Evolutionary conservation across 2,113 vertebrate genomes (phyloP).

Genomic region (Lycaon pictus): DNA sequence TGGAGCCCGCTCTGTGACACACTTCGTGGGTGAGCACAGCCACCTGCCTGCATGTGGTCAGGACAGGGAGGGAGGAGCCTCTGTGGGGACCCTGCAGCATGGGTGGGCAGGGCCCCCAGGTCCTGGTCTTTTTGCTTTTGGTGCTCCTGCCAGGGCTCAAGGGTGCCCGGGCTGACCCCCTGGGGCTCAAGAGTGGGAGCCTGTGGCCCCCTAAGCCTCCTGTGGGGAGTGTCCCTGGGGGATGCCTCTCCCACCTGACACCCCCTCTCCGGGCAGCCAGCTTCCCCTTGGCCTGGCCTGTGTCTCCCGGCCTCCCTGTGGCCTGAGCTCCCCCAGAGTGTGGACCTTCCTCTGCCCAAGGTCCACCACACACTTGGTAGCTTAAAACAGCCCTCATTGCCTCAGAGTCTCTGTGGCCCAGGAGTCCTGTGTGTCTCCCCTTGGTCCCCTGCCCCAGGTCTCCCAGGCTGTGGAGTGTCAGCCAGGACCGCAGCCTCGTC

Average conservation of each 20-base stretch:
- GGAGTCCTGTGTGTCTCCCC: neutral
- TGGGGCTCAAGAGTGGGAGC: rapidly evolving
- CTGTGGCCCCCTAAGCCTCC: neutral
- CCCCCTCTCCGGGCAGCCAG: neutral
- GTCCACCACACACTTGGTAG: no score
- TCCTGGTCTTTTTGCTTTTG: neutral
- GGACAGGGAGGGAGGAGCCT: rapidly evolving
- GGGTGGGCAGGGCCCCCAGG: neutral
- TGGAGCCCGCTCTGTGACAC: neutral
- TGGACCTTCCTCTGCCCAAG: neutral
- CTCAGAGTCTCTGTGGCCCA: neutral
- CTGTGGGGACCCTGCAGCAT: rapidly evolving
- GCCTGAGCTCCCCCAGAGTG: neutral
- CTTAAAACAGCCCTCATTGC: rapidly evolving
- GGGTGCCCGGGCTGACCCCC: no score
- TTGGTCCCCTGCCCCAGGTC: neutral
- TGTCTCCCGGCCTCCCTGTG: neutral
- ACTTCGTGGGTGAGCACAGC: neutral
- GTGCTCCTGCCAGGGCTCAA: neutral
- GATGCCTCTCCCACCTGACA: rapidly evolving
- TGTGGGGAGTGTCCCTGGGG: rapidly evolving
- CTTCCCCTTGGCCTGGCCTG: neutral
- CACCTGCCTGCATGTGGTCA: no score
- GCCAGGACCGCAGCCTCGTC: rapidly evolving
- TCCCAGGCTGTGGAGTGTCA: neutral